phyloP scores from a whole-genome alignment of 2,797 vertebrate genomes.

The Salmo trutta region DNA sequence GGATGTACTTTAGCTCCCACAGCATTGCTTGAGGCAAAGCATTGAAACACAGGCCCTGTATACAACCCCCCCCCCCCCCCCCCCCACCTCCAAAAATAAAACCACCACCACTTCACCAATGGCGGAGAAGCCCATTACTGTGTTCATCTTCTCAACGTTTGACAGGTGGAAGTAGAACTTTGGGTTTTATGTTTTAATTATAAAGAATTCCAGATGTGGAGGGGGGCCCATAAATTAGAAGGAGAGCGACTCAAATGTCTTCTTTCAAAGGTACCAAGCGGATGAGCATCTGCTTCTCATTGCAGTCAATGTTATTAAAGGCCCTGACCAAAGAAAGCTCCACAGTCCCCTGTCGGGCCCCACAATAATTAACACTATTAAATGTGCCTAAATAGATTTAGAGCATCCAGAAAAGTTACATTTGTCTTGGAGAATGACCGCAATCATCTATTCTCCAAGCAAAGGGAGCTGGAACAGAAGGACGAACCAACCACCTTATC shows the following conservation, averaged over 20 bases:
- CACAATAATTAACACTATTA: constrained; percentile 98
- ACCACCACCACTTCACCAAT: constrained; percentile 24
- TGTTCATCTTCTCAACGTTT: constrained; percentile 98
- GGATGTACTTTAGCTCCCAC: not conserved
- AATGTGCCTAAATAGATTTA: constrained; percentile 98
- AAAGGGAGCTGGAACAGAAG: constrained; percentile 60
- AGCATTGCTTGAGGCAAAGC: not conserved
- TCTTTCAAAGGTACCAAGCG: constrained; percentile 95
- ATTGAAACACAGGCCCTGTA: not conserved
- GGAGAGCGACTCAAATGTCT: constrained; percentile 95
- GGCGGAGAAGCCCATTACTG: constrained; percentile 95
- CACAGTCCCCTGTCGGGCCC: constrained; percentile 88
- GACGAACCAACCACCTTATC: constrained; percentile 62
- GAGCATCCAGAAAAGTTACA: constrained; percentile 94
- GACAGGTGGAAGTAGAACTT: constrained; percentile 99
- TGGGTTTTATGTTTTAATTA: constrained; percentile 99
- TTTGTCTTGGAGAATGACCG: constrained; percentile 95
- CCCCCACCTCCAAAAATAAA: constrained; percentile 56
- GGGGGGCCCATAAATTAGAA: constrained; percentile 95
- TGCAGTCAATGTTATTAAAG: constrained; percentile 98
- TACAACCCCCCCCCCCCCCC: constrained; percentile 14
- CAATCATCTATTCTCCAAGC: constrained; percentile 89
- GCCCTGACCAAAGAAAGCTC: constrained; percentile 92
- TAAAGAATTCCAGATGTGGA: constrained; percentile 99
- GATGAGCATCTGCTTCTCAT: constrained; percentile 99